phyloP scores from a whole-genome alignment of 2,888 invertebrate species.

The Arge pagana region DNA sequence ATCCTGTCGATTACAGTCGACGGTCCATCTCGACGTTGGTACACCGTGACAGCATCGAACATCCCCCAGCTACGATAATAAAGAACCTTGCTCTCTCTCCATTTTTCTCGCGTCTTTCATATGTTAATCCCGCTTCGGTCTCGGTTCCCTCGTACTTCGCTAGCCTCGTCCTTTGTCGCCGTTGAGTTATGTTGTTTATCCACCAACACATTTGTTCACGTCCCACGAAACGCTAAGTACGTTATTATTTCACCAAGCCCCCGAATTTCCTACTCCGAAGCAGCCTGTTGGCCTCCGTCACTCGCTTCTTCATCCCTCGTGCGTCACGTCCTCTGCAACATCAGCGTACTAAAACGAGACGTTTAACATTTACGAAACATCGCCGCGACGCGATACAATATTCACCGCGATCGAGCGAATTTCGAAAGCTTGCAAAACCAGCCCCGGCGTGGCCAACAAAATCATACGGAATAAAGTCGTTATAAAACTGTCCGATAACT shows the following conservation, averaged over 20 bases:
- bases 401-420: too few species aligned
- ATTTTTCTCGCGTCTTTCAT: conserved; percentile 23
- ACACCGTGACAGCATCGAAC: too few species aligned
- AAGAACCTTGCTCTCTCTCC: conserved; percentile 7
- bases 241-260: conserved; percentile 13
- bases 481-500: conserved; percentile 1
- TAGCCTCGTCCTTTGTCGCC: conserved; percentile 20
- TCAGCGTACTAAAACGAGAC: too few species aligned
- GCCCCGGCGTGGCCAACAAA: background rate
- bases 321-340: too few species aligned
- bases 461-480: conserved; percentile 19
- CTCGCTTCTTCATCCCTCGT: too few species aligned
- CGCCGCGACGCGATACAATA: too few species aligned
- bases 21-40: too few species aligned
- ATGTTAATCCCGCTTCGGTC: conserved; percentile 14
- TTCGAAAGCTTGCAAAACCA: too few species aligned
- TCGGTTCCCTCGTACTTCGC: conserved; percentile 13
- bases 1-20: too few species aligned
- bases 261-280: background rate
- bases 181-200: conserved; percentile 20
- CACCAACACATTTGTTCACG: conserved; percentile 18
- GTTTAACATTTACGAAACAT: too few species aligned
- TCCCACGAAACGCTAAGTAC: conserved; percentile 14
- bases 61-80: too few species aligned
- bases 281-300: too few species aligned